Base-by-base conservation (phyloP, 1,140 invertebrate species). In the Plectrocnemia conspersa region DNA sequence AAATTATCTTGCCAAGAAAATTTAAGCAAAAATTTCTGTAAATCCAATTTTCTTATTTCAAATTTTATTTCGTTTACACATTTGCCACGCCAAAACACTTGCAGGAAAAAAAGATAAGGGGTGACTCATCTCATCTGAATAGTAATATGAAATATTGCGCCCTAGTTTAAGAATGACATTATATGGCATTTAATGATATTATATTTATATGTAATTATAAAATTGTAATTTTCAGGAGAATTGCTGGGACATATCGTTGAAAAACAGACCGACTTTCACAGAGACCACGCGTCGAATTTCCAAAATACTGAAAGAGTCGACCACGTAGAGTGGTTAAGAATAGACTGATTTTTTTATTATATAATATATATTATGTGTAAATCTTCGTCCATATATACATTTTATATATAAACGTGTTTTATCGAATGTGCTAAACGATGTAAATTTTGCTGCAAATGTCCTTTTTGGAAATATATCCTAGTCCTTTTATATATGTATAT, bases 221-320 rank as follows among this genome's bases (percentile, higher is more conserved):
- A 47, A 27, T 46, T 57, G n/a, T 49, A 11, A n/a, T 49, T 64
- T 78, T 7, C 73, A 81, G 65, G 69, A 71, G 53, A 73, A 73
- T 16, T 86, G 84, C 55, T 85, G 82, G 79, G 74, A 76, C 29
- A 74, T 74, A 11, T 79, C 78, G 48, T 82, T 83, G 1, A 67
- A 82, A n/a, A 82, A 85, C 44, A 70, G 85, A 46, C 84, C 84
- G 0, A 78, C 78, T 1, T 84, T 84, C 62, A 70, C 75, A 0
- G 69, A 72, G 13, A 64, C 71, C 11, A 49, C 44, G 10, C 27
- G 53, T 19, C 38, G 44, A 22, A 49, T 59, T n/a, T 25, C 24
- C 13, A 54, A 54, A 32, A 59, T 59, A 22, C 40, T 59, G 5
- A 54, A 38, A 23, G 57, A 59, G 6, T 36, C 36, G 27, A 54